phyloP scores from a whole-genome alignment of 2,888 invertebrate species.

The Eristalis tenax region DNA sequence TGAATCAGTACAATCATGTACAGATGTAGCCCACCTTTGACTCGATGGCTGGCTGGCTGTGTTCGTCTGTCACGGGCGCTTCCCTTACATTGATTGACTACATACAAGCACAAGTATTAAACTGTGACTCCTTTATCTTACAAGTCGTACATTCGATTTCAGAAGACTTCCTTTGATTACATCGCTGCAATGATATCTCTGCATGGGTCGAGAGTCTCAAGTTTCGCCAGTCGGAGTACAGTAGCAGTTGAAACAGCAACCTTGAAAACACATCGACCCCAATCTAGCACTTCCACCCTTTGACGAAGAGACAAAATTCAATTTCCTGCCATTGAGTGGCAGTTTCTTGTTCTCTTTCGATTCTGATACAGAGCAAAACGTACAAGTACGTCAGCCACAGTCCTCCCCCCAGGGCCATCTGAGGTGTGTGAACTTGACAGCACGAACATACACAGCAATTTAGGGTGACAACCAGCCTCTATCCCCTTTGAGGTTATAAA shows the following conservation, averaged over 20 bases:
- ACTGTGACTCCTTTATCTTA: neutral
- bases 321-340: slow-evolving; percentile 34
- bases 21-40: too few relatives aligned
- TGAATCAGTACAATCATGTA: too few relatives aligned
- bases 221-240: neutral
- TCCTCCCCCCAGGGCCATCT: neutral
- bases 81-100: too few relatives aligned
- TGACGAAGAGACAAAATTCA: neutral
- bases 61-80: too few relatives aligned
- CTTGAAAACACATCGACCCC: neutral
- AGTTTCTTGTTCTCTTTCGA: slow-evolving; percentile 8
- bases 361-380: neutral
- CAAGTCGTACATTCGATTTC: neutral
- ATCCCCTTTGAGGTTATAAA: neutral
- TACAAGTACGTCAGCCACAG: neutral
- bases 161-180: neutral
- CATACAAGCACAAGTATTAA: neutral
- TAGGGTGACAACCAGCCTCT: slow-evolving; percentile 33
- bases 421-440: neutral
- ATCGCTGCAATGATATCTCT: neutral
- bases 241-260: neutral
- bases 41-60: too few relatives aligned
- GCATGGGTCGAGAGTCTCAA: neutral
- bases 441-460: slow-evolving; percentile 21
- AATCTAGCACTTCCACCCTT: neutral